Evolutionary conservation across 2,113 vertebrate species (phyloP), one percentile per base, ranked within the genome.

Genomic region (Pyrgilauda ruficollis): DNA sequence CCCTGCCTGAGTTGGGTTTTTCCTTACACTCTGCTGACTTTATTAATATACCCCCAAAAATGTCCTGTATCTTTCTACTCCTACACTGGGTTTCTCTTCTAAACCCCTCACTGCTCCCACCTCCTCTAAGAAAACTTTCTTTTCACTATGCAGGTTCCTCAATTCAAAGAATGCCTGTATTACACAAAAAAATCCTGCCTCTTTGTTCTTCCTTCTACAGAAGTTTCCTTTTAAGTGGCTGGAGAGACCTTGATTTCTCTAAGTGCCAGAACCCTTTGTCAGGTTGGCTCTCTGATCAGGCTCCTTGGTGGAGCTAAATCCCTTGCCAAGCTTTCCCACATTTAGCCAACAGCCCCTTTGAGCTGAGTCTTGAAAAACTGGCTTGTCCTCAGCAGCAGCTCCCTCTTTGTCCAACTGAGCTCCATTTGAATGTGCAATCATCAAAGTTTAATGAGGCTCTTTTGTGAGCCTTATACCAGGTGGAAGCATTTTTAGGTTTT

Each of bases 191-290:
- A 87, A 39, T 27, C 46, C 62, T 91, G 49, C 41, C 49, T 84
- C 94, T 97, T 95, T 97, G 95, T 95, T 95, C 95, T 94, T 87
- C 49, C 77, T 84, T 94, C 89, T 92, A 49, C 84, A 81, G 52
- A 76, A 87, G 77, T 89, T 96, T 95, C 69, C 77, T 95, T 96
- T 96, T 64, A 97, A 97, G 94, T 96, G 94, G 95, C 89, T 95
- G 91, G 76, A 91, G 91, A 94, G 84, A 91, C 95, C 93, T 96
- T 87, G 83, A 95, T 96, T 97, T 75, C 89, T 94, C 49, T 87
- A 79, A 96, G 66, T 95, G 89, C 94, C 94, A 95, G 95, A 96
- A 89, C 84, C 74, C 69, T 94, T 95, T 95, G 91, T 95, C 87
- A 97, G 93, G 91, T 37, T 95, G 89, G 77, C 61, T 95, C 73